Evolutionary conservation across 2,888 invertebrate species (phyloP).

Genomic region (Allophyes oxyacanthae): DNA sequence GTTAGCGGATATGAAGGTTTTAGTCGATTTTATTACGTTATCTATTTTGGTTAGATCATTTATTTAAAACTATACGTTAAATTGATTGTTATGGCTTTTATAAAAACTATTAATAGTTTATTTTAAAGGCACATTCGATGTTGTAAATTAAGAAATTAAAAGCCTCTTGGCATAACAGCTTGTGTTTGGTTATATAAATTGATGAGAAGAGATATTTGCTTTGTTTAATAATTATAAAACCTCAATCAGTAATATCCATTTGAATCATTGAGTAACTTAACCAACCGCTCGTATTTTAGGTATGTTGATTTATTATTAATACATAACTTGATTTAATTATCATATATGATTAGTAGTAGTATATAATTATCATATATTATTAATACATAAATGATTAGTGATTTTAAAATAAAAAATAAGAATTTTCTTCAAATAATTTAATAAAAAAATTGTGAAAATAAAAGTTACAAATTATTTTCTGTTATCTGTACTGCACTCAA

Average conservation of each 20-base stretch:
- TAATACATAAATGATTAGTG: too few relatives aligned
- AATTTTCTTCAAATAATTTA: too few relatives aligned
- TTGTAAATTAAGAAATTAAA: background rate
- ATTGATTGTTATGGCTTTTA: slow-evolving; percentile 27
- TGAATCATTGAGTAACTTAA: background rate
- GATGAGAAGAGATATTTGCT: background rate
- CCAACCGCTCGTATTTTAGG: background rate
- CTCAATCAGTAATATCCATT: background rate
- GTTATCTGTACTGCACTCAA: too few relatives aligned
- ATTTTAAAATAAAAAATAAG: too few relatives aligned
- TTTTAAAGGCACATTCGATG: background rate
- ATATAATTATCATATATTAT: too few relatives aligned
- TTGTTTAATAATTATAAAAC: slow-evolving; percentile 1
- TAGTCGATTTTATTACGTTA: slow-evolving; percentile 35
- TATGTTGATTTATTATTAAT: background rate
- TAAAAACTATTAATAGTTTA: slow-evolving; percentile 7
- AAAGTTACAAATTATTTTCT: too few relatives aligned
- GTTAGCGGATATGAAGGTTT: slow-evolving; percentile 47
- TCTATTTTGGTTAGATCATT: slow-evolving; percentile 15
- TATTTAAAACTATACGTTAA: background rate
- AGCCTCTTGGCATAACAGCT: background rate
- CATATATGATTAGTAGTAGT: too few relatives aligned
- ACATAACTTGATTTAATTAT: background rate
- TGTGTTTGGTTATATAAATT: background rate
- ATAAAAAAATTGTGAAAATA: too few relatives aligned